Base-by-base conservation (phyloP, 2,888 invertebrate species). In the Philonicus albiceps region DNA sequence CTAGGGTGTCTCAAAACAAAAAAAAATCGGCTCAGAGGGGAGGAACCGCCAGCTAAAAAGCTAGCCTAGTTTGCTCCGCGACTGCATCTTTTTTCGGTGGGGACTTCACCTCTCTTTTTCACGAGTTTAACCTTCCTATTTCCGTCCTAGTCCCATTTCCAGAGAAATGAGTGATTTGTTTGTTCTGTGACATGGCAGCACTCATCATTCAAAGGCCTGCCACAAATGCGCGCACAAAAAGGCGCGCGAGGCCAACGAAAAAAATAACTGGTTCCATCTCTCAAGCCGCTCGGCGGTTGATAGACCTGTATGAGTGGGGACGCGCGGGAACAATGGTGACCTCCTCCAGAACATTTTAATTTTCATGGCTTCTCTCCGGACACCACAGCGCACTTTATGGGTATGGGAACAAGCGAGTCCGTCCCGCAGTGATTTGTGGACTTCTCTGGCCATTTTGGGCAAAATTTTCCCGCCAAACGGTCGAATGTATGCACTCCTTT, bases 401-500 rank as follows among this genome's bases (percentile, higher is more conserved):
- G 49, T n/a, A 49, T 5, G 49, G 49, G 49, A 49, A 49, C 49
- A 2, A 49, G 49, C 74, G 64, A 72, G 37, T 55, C 16, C 19
- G 37, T 7, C 22, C 31, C 30, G 37, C n/a, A 19, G 64, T 83
- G 64, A 34, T 64, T 83, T 83, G 83, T 83, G 83, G 19, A 72
- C 55, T 34, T n/a, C 22, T 27, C 22, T 64, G 64, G 37, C 85
- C 85, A 85, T 86, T 55, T 78, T 76, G 31, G 85, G 85, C 74
- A 90, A 89, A 90, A 90, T 90, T 89, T 90, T 89, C 83, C 86
- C 76, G 88, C 86, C 86, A 31, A 74, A 78, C 74, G 74, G 37
- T 53, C 74, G 80, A 40, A 22, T 84, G 84, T 76, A 37, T 53
- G 86, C 78, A 72, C 55, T 78, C 37, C 64, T 78, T 86, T 76